Evolutionary conservation across 2,888 invertebrate species (phyloP).

Genomic region (Cyaniris semiargus): DNA sequence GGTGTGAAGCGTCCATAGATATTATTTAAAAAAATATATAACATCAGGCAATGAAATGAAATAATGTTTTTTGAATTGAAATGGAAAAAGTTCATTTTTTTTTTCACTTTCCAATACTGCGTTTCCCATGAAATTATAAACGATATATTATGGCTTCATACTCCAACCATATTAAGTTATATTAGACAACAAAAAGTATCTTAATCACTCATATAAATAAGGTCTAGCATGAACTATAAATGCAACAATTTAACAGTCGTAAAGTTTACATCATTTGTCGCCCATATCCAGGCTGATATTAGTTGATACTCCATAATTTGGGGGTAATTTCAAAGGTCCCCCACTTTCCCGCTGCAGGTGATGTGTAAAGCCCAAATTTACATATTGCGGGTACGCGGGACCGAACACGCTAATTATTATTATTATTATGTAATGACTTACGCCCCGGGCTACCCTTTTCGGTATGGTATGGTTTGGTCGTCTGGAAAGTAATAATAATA

Average conservation of each 20-base stretch:
- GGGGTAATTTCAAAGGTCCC: conserved; percentile 8
- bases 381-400: conserved; percentile 5
- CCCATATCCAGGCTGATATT: not conserved
- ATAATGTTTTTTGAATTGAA: too few species aligned
- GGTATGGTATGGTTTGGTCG: not conserved
- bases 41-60: too few species aligned
- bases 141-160: not conserved
- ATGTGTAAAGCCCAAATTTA: conserved; percentile 12
- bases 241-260: not conserved
- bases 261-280: conserved; percentile 2
- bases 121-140: not conserved
- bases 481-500: not conserved
- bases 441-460: conserved; percentile 4
- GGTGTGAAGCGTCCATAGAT: too few species aligned
- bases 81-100: too few species aligned
- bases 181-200: not conserved
- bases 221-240: not conserved
- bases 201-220: not conserved
- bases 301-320: conserved; percentile 4
- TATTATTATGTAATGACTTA: conserved; percentile 12
- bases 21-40: too few species aligned
- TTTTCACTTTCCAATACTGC: too few species aligned
- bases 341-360: not conserved
- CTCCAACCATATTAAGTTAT: not conserved
- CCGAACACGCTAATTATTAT: conserved; percentile 13